A percentile compares a stretch with the other conserved stretches of the same genome.
Evolutionary conservation across 2,797 vertebrate genomes (phyloP).

Genomic region (Carapus acus): DNA sequence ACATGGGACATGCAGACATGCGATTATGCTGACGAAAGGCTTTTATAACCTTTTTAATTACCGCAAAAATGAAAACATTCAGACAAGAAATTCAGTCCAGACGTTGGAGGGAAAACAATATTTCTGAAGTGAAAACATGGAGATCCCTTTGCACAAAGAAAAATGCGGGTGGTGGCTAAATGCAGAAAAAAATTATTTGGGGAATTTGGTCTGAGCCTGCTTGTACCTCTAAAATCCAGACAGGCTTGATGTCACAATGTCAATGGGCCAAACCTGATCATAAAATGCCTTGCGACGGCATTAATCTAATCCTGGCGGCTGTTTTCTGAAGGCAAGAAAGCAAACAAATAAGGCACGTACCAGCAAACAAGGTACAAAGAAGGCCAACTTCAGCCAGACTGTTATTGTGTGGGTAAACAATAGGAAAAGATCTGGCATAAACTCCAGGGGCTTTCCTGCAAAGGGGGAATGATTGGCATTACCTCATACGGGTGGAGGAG

Average conservation of each 20-base stretch:
- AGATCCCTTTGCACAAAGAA: conserved; percentile 6
- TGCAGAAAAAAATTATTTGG: no score
- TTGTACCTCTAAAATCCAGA: no score
- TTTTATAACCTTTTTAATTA: no score
- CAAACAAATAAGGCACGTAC: no score
- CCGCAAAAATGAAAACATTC: neutral
- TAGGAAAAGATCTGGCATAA: conserved; percentile 22
- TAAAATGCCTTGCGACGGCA: no score
- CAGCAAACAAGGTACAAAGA: no score
- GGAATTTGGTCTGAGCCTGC: neutral
- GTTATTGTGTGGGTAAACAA: conserved; percentile 21
- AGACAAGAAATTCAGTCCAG: neutral
- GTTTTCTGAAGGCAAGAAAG: no score
- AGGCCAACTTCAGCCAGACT: neutral
- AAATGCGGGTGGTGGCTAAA: neutral
- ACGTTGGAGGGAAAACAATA: no score
- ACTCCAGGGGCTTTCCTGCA: conserved; percentile 58
- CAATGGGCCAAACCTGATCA: no score
- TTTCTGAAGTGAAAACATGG: neutral
- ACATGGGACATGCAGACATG: conserved; percentile 17
- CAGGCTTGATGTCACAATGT: no score
- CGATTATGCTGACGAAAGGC: neutral
- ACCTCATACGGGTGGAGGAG: conserved; percentile 51
- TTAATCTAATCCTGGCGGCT: no score
- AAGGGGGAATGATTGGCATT: conserved; percentile 53